phyloP scores from a whole-genome alignment of 2,888 invertebrate genomes.

The Tromatobia lineatoria region DNA sequence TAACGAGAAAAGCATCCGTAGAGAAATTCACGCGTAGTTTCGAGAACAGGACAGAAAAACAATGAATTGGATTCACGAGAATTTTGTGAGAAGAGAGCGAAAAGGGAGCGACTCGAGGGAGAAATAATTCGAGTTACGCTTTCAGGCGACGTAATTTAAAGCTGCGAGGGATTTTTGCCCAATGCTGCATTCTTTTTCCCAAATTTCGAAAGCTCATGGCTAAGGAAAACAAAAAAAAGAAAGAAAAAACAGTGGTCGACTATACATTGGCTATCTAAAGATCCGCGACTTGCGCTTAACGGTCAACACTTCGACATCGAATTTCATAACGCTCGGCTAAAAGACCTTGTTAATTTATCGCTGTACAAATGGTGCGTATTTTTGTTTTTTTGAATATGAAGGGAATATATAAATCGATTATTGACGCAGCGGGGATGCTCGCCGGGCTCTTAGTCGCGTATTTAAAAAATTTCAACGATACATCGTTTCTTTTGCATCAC shows the following conservation, averaged over 20 bases:
- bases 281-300: conserved; percentile 57
- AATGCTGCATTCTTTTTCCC: conserved; percentile 27
- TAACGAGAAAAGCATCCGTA: conserved; percentile 39
- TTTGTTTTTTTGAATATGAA: neutral
- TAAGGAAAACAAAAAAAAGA: conserved; percentile 25
- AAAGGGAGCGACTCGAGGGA: conserved; percentile 67
- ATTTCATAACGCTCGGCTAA: conserved; percentile 19
- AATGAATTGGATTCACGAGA: conserved; percentile 35
- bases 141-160: conserved; percentile 71
- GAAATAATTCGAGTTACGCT: conserved; percentile 59
- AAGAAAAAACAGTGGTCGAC: conserved; percentile 43
- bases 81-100: conserved; percentile 72
- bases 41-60: conserved; percentile 33
- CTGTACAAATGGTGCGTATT: conserved; percentile 24
- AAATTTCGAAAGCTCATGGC: conserved; percentile 31
- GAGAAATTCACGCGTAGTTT: conserved; percentile 38
- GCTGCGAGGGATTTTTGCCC: conserved; percentile 64
- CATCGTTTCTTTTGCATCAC: conserved; percentile 5
- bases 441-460: conserved; percentile 62
- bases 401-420: conserved; percentile 8
- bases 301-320: conserved; percentile 18
- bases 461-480: conserved; percentile 32
- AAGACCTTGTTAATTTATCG: conserved; percentile 15
- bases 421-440: conserved; percentile 55
- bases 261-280: conserved; percentile 68